A percentile compares a stretch with the other conserved stretches of the same genome.
Evolutionary conservation across 1,140 invertebrate genomes (phyloP).

Genomic region (Sminthurinus signatus): DNA sequence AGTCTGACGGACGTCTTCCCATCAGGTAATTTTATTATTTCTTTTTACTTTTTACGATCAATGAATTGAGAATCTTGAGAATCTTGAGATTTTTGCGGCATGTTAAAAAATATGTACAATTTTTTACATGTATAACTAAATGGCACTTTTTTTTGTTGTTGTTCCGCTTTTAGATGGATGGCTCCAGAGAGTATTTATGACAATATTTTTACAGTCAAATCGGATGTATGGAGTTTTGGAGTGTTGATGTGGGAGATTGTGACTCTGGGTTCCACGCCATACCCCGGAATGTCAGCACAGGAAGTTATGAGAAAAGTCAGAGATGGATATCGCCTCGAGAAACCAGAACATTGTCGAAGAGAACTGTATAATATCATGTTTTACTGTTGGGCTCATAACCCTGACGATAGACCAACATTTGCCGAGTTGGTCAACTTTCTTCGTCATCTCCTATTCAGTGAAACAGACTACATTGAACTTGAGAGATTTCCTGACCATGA

Average conservation of each 20-base stretch:
- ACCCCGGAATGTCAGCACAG: conserved; percentile 73
- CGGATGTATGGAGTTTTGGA: conserved; percentile 90
- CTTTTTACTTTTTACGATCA: too few species aligned
- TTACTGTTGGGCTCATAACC: conserved; percentile 83
- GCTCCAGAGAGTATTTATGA: conserved; percentile 86
- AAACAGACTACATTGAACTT: conserved; percentile 87
- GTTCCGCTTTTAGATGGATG: conserved; percentile 88
- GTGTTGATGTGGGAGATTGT: conserved; percentile 82
- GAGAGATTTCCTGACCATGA: conserved; percentile 88
- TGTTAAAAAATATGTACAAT: too few species aligned
- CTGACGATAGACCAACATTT: conserved; percentile 68
- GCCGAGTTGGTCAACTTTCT: conserved; percentile 68
- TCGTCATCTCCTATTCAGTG: conserved; percentile 72
- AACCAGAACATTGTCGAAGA: conserved; percentile 78
- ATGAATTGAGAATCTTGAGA: too few species aligned
- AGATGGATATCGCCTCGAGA: conserved; percentile 75
- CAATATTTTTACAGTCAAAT: conserved; percentile 83
- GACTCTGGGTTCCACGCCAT: conserved; percentile 71
- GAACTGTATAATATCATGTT: conserved; percentile 91
- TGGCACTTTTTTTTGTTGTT: too few species aligned
- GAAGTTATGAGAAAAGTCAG: conserved; percentile 54
- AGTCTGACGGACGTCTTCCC: conserved; percentile 69
- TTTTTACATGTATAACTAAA: too few species aligned
- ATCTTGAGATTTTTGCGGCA: too few species aligned
- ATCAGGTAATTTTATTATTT: too few species aligned